Base-by-base conservation (phyloP, 2,888 invertebrate genomes). In the Napeogenes sylphis region DNA sequence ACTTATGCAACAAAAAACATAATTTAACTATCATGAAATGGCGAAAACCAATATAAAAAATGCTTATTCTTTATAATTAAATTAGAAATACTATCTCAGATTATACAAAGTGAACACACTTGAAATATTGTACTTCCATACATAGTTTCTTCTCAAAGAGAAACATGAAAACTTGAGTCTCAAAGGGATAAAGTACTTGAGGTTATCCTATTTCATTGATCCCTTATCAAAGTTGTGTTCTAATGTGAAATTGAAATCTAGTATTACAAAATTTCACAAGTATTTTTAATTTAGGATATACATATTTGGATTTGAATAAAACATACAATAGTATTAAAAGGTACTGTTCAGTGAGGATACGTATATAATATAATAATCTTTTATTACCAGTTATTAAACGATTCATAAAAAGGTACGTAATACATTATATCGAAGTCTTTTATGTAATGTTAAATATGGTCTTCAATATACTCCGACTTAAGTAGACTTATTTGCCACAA, bases 101-200 rank as follows among this genome's bases (percentile, higher is more conserved):
- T 51, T 51, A 51, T 10, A 4, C 35, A 33, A 55, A 46, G 35
- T 35, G 21, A 21, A 33, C 45, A 8, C 21, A 59, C 45, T 59
- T 35, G 46, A 32, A 59, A 46, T 59, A 55, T 46, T 55, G 46
- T 46, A 55, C 51, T 21, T 54, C 32, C 4, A 45, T 35, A 21
- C 35, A 21, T 32, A 55, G 55, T 45, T 55, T 59, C 54, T 46
- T 59, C 30, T 45, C 55, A 59, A 55, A 59, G 46, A 45, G 55
- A 8, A 54, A 35, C 45, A 59, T 55, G 35, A 54, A 35, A 55
- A 55, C 45, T 32, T 32, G 4, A 21, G 35, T 58, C 14, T 42
- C 58, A 38, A 30, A 51, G 58, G 58, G 53, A 6, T 51, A 53
- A 58, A 35, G 35, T 30, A 30, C 51, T 14, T n/a, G 14, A 53